A percentile compares a stretch with the other conserved stretches of the same genome.
These are phyloP conservation scores for Eclectus roratus DNA, from an alignment of 2,113 vertebrate genomes.

Conservation along the genomic window DNA sequence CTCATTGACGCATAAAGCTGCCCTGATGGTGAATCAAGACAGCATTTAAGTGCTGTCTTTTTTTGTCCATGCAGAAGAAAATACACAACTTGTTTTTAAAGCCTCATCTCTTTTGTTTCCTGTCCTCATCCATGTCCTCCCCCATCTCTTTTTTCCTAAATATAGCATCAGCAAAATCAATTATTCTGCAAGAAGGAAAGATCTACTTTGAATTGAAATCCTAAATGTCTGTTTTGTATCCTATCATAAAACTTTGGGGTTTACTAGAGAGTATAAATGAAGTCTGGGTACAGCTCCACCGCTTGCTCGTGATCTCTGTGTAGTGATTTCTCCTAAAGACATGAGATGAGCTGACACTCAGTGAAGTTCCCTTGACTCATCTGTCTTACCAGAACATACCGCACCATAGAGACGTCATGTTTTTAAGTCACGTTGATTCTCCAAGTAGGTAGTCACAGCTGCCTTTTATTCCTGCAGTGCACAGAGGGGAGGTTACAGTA, in stretches of 20 bases:
- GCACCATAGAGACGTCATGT: neutral
- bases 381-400: neutral
- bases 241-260: neutral
- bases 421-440: neutral
- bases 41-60: neutral
- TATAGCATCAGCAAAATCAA: neutral
- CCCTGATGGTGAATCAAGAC: neutral
- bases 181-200: neutral
- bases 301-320: neutral
- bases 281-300: neutral
- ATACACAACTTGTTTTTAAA: neutral
- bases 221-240: neutral
- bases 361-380: conserved; percentile 2
- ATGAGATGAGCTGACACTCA: neutral
- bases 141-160: neutral
- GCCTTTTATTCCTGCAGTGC: neutral
- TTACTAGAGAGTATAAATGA: neutral
- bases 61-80: neutral
- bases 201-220: neutral
- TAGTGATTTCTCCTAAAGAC: neutral
- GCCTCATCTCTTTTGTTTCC: neutral
- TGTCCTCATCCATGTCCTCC: neutral
- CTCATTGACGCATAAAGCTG: neutral
- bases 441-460: neutral
- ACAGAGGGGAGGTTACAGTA: conserved; percentile 18